phyloP scores from a whole-genome alignment of 2,888 invertebrate genomes.

The Kuschelorhynchus macadamiae region DNA sequence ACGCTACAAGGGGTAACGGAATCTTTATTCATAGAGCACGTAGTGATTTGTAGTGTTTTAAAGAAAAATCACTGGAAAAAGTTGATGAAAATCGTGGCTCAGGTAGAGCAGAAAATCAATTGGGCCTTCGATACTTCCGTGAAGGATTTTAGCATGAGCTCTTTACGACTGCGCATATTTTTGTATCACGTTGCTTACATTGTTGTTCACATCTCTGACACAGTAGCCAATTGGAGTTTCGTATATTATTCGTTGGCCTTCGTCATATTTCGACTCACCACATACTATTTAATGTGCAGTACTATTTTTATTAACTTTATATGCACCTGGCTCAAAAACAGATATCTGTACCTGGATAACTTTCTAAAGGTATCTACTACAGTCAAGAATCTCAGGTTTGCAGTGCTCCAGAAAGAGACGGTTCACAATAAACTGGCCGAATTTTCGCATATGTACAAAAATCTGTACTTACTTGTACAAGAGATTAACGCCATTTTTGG shows the following conservation, averaged over 20 bases:
- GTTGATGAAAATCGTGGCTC: slow-evolving; percentile 16
- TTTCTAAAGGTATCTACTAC: slow-evolving; percentile 8
- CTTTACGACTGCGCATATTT: slow-evolving; percentile 14
- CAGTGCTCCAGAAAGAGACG: slow-evolving; percentile 18
- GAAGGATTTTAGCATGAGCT: neutral
- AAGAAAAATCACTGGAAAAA: slow-evolving; percentile 24
- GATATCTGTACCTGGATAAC: slow-evolving; percentile 33
- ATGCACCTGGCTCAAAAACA: slow-evolving; percentile 36
- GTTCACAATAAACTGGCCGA: slow-evolving; percentile 33
- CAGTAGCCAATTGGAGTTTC: slow-evolving; percentile 22
- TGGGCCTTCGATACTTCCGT: slow-evolving; percentile 2
- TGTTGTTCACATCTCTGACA: slow-evolving; percentile 28
- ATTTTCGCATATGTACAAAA: slow-evolving; percentile 41
- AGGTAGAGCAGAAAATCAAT: slow-evolving; percentile 23
- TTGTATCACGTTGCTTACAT: slow-evolving; percentile 29
- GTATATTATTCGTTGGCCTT: slow-evolving; percentile 32
- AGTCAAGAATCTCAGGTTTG: slow-evolving; percentile 4
- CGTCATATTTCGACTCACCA: slow-evolving; percentile 41
- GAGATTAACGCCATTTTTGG: slow-evolving; percentile 47
- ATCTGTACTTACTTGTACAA: slow-evolving; percentile 41
- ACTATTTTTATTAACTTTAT: slow-evolving; percentile 31
- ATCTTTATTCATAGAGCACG: slow-evolving; percentile 26
- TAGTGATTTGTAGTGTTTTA: slow-evolving; percentile 27
- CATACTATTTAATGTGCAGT: slow-evolving; percentile 43
- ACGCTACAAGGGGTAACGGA: slow-evolving; percentile 25